Evolutionary conservation across 2,113 vertebrate genomes (phyloP), one percentile per base, ranked within the genome.

Genomic region (Myiagra hebetior): DNA sequence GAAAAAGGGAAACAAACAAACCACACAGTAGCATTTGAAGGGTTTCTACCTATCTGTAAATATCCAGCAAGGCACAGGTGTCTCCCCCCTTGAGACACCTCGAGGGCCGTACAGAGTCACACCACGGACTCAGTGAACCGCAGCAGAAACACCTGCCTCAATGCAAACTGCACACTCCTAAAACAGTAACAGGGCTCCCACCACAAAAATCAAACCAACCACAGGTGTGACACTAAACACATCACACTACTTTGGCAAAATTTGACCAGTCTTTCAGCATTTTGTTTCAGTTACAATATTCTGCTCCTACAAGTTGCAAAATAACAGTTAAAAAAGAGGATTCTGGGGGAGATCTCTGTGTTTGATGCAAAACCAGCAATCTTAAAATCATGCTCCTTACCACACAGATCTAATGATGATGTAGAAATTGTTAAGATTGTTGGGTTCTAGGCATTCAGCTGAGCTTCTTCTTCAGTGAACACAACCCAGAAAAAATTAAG

Each of bases 71-170:
- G 46, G 79, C 59, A 31, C 21, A 39, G 56, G 37, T 2, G 4
- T 22, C 24, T 31, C 37, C 15, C 9, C 1, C 7, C 30, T 39
- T 3, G 0, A 55, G 35, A 53, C 41, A 53, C 39, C 57, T 18
- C 0, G 1, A 27, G 33, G 2, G 5, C n/a, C 8, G 9, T 13
- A 28, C 19, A 37, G 69, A 63, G 26, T 33, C 77, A 46, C 33
- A 7, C 2, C 5, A 55, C 0, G 1, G 68, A 42, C 12, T n/a
- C 56, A 15, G 42, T 9, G 23, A 9, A 24, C 11, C 37, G 6
- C 63, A 46, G 87, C 35, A 80, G 57, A 56, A 91, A 70, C 35
- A 39, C 46, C 27, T 19, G 49, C 49, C 69, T 64, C n/a, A 23
- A 2, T 24, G 64, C 73, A 82, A 81, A 47, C 8, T 28, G 35